Evolutionary conservation across 2,888 invertebrate genomes (phyloP).

Genomic region (Drosophila mulleri): DNA sequence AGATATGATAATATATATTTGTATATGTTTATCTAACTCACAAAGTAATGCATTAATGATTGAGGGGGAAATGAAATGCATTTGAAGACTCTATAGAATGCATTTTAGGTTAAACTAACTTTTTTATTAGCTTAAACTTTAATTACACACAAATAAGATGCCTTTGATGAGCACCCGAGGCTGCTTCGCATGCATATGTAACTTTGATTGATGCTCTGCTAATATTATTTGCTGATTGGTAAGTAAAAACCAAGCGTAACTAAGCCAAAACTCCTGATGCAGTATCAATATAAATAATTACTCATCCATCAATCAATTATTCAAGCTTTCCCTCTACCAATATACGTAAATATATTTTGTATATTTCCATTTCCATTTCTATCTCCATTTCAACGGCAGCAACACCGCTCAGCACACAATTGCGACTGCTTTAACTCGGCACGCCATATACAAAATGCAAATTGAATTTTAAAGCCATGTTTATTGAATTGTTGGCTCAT

Average conservation of each 20-base stretch:
- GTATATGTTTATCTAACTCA: background rate
- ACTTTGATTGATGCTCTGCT: background rate
- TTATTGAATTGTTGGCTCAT: constrained; percentile 13
- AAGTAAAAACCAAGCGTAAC: background rate
- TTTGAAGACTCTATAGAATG: background rate
- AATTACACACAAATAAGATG: background rate
- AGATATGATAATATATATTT: background rate
- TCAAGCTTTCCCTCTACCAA: background rate
- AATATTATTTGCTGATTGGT: background rate
- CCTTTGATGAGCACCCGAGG: background rate
- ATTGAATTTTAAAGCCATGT: background rate
- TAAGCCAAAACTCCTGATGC: background rate
- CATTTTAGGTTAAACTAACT: background rate
- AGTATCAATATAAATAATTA: background rate
- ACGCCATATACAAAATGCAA: constrained; percentile 1
- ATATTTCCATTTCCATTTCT: background rate
- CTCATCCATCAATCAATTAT: background rate
- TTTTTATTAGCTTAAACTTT: too few species aligned
- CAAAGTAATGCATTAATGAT: background rate
- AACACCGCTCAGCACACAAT: background rate
- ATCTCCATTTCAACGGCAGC: background rate
- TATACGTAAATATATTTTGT: background rate
- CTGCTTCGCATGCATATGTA: background rate
- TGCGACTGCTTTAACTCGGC: background rate
- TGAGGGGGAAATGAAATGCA: background rate